Evolutionary conservation across 2,797 vertebrate genomes (phyloP).

Genomic region (Liasis olivaceus): DNA sequence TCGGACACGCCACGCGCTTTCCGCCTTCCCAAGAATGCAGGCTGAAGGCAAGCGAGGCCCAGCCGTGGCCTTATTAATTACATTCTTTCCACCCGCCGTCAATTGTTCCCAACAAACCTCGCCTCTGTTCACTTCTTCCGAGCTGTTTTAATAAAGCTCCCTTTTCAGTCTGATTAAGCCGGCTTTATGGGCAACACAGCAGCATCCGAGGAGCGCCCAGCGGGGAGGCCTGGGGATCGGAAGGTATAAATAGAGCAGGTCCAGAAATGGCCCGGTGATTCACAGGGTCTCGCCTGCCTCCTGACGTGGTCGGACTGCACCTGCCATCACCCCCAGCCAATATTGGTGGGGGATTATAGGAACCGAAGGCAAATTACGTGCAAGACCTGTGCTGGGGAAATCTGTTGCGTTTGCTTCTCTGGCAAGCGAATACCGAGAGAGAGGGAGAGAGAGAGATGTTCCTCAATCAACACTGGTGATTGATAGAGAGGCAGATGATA

Average conservation of each 20-base stretch:
- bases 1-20: fast-evolving
- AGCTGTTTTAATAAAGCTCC: neutral
- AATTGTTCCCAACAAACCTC: neutral
- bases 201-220: neutral
- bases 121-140: neutral
- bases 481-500: neutral
- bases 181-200: neutral
- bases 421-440: too few relatives aligned
- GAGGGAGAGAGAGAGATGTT: neutral
- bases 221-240: neutral
- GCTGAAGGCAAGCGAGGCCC: neutral
- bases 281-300: neutral
- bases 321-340: neutral
- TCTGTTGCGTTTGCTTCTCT: neutral
- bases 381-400: neutral
- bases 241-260: neutral
- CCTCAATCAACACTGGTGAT: neutral
- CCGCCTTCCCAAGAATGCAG: neutral
- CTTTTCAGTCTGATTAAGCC: neutral
- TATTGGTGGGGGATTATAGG: neutral
- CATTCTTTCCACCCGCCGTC: neutral
- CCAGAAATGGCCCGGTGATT: neutral
- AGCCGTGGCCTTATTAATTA: neutral
- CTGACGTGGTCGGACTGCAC: neutral
- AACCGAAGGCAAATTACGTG: neutral